phyloP scores from a whole-genome alignment of 2,113 vertebrate species.

The Kobus ellipsiprymnus region DNA sequence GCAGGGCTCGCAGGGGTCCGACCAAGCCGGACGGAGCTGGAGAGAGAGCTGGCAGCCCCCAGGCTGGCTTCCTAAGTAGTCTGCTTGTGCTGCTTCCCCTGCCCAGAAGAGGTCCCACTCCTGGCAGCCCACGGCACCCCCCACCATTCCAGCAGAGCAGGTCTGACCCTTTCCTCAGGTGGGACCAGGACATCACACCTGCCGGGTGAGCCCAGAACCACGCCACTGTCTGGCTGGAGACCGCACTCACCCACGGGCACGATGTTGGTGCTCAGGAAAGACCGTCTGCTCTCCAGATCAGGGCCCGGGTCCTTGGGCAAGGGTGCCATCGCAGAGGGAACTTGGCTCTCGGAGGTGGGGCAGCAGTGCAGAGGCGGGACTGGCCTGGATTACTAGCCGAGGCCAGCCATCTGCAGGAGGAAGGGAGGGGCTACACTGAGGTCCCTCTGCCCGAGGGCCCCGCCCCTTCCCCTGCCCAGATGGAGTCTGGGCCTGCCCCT shows the following conservation, averaged over 20 bases:
- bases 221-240: background rate
- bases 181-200: background rate
- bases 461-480: background rate
- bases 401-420: accelerated
- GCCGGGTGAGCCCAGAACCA: background rate
- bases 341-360: accelerated
- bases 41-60: background rate
- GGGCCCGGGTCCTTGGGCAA: background rate
- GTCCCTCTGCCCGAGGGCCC: background rate
- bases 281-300: background rate
- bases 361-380: background rate
- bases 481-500: background rate
- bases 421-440: background rate
- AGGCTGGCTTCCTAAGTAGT: background rate
- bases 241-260: slow-evolving; percentile 63
- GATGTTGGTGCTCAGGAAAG: slow-evolving; percentile 31
- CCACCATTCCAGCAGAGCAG: background rate
- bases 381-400: background rate
- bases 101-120: too few species aligned
- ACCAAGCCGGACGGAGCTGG: accelerated
- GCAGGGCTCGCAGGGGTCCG: background rate
- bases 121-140: accelerated
- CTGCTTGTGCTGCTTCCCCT: background rate
- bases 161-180: background rate
- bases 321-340: background rate